Conservation (phyloP, 1,140 invertebrate genomes). For the Delia radicum region DNA sequence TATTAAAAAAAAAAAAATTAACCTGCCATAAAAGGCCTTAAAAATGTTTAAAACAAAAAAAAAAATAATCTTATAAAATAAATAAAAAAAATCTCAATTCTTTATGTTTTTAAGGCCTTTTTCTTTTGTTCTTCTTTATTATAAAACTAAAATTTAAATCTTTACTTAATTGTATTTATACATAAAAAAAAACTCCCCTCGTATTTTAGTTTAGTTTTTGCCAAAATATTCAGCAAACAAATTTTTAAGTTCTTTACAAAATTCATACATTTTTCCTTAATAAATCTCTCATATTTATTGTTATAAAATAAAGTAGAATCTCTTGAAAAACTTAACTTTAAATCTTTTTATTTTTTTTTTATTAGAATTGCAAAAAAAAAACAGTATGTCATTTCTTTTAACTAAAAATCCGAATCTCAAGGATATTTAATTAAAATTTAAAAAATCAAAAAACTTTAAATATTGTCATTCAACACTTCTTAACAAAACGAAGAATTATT, state of each 20-base stretch:
- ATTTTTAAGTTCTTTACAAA: background rate
- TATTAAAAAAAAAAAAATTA: background rate
- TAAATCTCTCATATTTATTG: constrained; percentile 9
- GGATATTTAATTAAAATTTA: no score
- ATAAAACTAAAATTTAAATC: background rate
- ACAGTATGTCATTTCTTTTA: no score
- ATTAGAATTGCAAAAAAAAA: no score
- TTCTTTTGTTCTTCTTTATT: background rate
- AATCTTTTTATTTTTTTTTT: background rate
- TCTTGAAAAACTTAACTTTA: background rate
- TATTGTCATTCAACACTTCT: no score
- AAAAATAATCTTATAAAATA: background rate
- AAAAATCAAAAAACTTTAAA: no score
- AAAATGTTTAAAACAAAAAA: background rate
- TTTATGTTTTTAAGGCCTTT: constrained; percentile 10
- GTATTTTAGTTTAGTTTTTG: background rate
- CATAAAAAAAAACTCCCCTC: no score
- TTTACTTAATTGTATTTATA: background rate
- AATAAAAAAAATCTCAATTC: no score
- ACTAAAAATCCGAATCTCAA: no score
- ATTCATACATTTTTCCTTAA: background rate
- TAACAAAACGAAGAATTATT: no score
- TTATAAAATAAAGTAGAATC: constrained; percentile 22
- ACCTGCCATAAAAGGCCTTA: constrained; percentile 22
- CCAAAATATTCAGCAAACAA: background rate